Evolutionary conservation across 2,888 invertebrate species (phyloP).

Genomic region (Cremastinae sp.): DNA sequence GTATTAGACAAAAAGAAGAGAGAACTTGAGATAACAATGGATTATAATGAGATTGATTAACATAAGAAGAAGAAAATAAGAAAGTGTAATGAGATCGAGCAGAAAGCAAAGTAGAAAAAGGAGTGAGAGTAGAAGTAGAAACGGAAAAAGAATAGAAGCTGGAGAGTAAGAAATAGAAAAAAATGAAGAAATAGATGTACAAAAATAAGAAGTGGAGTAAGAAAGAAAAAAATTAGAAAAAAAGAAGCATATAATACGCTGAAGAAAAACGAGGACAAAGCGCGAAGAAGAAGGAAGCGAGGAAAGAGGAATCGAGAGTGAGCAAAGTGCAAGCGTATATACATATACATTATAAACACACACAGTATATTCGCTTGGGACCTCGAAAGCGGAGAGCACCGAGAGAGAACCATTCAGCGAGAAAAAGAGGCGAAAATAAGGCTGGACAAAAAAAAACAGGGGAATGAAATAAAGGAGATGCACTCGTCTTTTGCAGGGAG

Average conservation of each 20-base stretch:
- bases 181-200: no score
- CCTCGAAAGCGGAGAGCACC: conserved; percentile 58
- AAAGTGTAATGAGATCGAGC: no score
- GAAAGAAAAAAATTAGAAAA: conserved; percentile 56
- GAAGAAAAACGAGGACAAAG: conserved; percentile 48
- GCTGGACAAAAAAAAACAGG: conserved; percentile 45
- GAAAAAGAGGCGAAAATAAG: conserved; percentile 58
- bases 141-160: no score
- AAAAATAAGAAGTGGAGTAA: conserved; percentile 31
- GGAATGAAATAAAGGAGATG: conserved; percentile 54
- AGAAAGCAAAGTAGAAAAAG: no score
- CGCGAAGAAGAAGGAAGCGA: conserved; percentile 49
- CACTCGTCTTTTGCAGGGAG: conserved; percentile 51
- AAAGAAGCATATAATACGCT: conserved; percentile 46
- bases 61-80: no score
- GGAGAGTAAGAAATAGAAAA: no score
- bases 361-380: conserved; percentile 61
- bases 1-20: no score
- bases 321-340: conserved; percentile 62
- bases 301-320: conserved; percentile 48
- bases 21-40: no score
- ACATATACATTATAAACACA: no score
- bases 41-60: no score
- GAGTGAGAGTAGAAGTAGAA: no score
- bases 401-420: conserved; percentile 50